Conservation (phyloP, 2,797 vertebrate genomes). For the Pelobates cultripes region DNA sequence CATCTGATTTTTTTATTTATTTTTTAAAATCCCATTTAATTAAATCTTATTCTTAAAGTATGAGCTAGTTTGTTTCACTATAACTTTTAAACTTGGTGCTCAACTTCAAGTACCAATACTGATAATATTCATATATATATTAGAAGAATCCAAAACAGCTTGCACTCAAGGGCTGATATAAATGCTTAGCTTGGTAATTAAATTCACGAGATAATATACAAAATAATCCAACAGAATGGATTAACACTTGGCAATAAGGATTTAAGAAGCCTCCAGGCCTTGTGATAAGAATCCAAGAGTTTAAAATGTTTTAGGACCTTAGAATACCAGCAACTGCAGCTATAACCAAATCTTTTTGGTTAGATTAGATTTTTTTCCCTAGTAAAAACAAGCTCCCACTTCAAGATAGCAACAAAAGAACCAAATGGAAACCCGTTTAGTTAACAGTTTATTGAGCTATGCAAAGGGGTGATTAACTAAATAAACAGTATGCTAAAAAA, state of each 20-base stretch:
- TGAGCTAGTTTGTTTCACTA: too few relatives aligned
- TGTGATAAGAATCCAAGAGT: neutral
- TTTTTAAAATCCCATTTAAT: too few relatives aligned
- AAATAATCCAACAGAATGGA: neutral
- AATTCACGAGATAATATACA: too few relatives aligned
- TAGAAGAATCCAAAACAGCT: too few relatives aligned
- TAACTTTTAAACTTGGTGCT: too few relatives aligned
- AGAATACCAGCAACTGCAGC: neutral
- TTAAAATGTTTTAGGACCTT: neutral
- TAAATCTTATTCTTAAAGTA: too few relatives aligned
- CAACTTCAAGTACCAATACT: too few relatives aligned
- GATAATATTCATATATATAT: too few relatives aligned
- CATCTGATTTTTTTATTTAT: too few relatives aligned
- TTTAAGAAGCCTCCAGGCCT: neutral
- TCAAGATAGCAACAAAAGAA: neutral
- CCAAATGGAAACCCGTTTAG: neutral
- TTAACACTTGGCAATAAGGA: neutral
- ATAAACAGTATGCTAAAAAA: constrained; percentile 12
- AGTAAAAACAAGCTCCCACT: neutral
- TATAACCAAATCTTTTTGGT: neutral
- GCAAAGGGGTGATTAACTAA: constrained; percentile 22
- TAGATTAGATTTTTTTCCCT: neutral
- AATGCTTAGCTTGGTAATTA: too few relatives aligned
- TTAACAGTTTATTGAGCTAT: neutral
- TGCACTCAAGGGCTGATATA: too few relatives aligned